Evolutionary conservation across 2,113 vertebrate genomes (phyloP), one percentile per base, ranked within the genome.

Genomic region (Aphyosemion australe): DNA sequence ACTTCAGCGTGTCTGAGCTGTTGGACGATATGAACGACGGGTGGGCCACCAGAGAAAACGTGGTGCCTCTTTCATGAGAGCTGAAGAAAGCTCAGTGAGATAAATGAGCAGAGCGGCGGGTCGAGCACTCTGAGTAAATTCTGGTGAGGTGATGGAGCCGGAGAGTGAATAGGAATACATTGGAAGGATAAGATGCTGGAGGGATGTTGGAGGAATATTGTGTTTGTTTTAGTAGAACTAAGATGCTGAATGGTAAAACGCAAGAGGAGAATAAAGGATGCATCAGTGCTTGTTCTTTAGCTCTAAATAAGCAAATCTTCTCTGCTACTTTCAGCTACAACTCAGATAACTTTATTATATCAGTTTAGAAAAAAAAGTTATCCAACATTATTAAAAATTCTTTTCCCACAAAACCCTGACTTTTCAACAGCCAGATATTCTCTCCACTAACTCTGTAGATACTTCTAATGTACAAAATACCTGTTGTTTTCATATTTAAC

Each of bases 31-130:
- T 13, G 0, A n/a, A 21, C 8, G 1, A 61, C 6, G 26, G 74
- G 70, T 32, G 72, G 52, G 52, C 61, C 31, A 32, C 41, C 34
- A 0, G 55, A 65, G 49, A 21, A 19, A 70, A 73, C 20, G 43
- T 39, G 39, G 15, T 47, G 5, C 53, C 16, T 65, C 74, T 83
- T 78, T 78, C 34, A 47, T 69, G 75, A 63, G 66, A 19, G 16
- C 55, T 74, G 50, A 57, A 76, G 74, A 54, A 67, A 83, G 66
- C 61, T 67, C 52, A 70, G 72, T 79, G 74, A 84, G 73, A 85
- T 72, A 76, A 85, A 85, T 70, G 80, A 85, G 68, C 57, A 49
- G 76, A 84, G 68, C 2, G 34, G 37, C n/a, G 32, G 49, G 59
- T 42, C n/a, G 55, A 59, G 50, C 11, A 8, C 43, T 58, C 53